These are phyloP conservation scores for Penaeus japonicus DNA, from an alignment of 1,140 invertebrate species.

Conservation along the genomic window DNA sequence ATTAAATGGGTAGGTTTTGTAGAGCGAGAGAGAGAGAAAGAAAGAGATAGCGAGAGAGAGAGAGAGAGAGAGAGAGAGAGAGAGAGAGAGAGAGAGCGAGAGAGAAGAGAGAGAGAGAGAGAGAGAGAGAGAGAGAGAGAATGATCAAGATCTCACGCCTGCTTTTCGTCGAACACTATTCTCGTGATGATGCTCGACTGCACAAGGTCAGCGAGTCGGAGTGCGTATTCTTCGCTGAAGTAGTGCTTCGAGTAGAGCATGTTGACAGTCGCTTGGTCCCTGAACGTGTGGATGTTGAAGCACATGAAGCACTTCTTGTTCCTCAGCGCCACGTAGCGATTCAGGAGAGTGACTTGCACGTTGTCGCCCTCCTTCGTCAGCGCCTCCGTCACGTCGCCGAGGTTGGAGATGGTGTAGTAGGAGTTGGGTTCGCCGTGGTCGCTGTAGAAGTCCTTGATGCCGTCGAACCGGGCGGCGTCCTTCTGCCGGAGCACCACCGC, in stretches of 20 bases:
- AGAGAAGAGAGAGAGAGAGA: no score
- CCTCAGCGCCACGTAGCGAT: not conserved
- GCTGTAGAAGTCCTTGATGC: conserved; percentile 20
- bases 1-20: no score
- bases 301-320: not conserved
- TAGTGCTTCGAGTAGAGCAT: conserved; percentile 11
- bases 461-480: not conserved
- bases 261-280: not conserved
- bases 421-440: not conserved
- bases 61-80: no score
- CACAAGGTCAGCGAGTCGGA: not conserved
- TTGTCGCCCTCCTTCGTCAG: conserved; percentile 15
- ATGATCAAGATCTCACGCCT: not conserved
- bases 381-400: conserved; percentile 6
- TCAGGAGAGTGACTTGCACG: not conserved
- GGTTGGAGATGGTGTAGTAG: conserved; percentile 23
- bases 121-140: not conserved
- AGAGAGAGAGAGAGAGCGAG: no score
- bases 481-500: not conserved
- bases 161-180: no score
- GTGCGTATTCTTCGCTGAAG: not conserved
- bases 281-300: conserved; percentile 18
- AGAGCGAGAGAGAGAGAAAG: no score
- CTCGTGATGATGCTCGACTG: not conserved
- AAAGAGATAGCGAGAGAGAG: no score